phyloP scores from a whole-genome alignment of 2,113 vertebrate species.

The Prunella himalayana region DNA sequence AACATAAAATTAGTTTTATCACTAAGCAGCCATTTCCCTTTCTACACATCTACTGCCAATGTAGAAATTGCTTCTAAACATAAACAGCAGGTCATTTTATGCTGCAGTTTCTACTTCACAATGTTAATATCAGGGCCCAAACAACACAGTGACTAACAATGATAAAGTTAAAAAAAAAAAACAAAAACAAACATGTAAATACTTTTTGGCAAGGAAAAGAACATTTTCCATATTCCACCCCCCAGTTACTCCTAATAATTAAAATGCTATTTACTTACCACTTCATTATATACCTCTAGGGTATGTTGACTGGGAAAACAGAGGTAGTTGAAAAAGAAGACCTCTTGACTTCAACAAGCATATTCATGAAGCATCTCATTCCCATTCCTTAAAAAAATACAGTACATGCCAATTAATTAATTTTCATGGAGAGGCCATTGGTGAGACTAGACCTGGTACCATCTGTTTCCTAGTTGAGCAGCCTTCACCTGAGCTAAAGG shows the following conservation, averaged over 20 bases:
- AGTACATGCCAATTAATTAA: slow-evolving; percentile 61
- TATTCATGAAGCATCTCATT: slow-evolving; percentile 59
- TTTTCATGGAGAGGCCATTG: slow-evolving; percentile 40
- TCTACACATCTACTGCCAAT: background rate
- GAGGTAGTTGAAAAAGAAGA: background rate
- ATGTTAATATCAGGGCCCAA: background rate
- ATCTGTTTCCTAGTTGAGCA: slow-evolving; percentile 13
- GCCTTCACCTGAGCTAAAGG: background rate
- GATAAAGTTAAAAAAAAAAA: background rate
- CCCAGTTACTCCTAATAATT: background rate
- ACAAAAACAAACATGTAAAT: background rate
- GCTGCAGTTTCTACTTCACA: background rate
- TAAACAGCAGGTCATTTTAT: background rate
- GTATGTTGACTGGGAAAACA: background rate
- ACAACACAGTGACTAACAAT: background rate
- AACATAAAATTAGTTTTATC: background rate
- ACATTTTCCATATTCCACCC: background rate
- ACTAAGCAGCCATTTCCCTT: background rate
- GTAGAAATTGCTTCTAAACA: background rate
- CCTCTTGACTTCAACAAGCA: slow-evolving; percentile 13
- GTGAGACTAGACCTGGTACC: slow-evolving; percentile 18
- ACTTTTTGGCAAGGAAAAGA: background rate
- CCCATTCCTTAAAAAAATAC: slow-evolving; percentile 53
- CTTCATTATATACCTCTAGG: background rate
- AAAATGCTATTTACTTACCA: background rate